These are phyloP conservation scores for Trypoxylon attenuatum DNA, from an alignment of 2,888 invertebrate genomes.

Conservation along the genomic window DNA sequence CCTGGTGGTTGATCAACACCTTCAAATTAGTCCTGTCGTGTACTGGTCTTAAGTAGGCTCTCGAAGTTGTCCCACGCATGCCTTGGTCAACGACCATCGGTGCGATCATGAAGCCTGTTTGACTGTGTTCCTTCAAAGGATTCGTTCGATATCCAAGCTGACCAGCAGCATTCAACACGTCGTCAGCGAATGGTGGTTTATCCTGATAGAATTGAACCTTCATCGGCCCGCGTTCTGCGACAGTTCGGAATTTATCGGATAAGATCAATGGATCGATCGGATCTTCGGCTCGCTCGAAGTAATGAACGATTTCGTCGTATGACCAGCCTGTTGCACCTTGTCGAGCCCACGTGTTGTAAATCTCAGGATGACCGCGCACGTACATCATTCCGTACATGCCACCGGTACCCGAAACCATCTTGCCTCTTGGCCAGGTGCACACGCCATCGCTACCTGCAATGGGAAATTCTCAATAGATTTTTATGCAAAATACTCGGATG, in stretches of 20 bases:
- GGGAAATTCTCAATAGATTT: no score
- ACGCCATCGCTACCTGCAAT: constrained; percentile 62
- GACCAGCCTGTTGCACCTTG: constrained; percentile 78
- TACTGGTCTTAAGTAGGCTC: constrained; percentile 75
- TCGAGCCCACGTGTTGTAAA: constrained; percentile 78
- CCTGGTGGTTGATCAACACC: constrained; percentile 75
- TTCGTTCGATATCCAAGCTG: constrained; percentile 71
- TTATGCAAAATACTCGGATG: no score
- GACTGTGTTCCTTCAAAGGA: constrained; percentile 59
- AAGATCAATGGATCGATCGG: constrained; percentile 57
- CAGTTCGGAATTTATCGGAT: constrained; percentile 44
- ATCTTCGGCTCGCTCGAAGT: constrained; percentile 77
- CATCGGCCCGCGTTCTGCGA: constrained; percentile 59
- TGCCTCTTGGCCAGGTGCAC: constrained; percentile 76
- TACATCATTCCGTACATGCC: constrained; percentile 81
- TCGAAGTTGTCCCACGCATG: constrained; percentile 75
- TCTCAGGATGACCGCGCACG: constrained; percentile 77
- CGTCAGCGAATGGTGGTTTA: constrained; percentile 62
- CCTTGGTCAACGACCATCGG: constrained; percentile 74
- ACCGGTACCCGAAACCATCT: constrained; percentile 79
- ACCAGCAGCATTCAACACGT: constrained; percentile 63
- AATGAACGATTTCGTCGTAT: constrained; percentile 75
- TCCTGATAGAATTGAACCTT: constrained; percentile 67
- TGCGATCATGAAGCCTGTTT: constrained; percentile 73
- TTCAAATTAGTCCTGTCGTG: constrained; percentile 73